Evolutionary conservation across 2,113 vertebrate genomes (phyloP), one percentile per base, ranked within the genome.

Genomic region (Centropus unirufus): DNA sequence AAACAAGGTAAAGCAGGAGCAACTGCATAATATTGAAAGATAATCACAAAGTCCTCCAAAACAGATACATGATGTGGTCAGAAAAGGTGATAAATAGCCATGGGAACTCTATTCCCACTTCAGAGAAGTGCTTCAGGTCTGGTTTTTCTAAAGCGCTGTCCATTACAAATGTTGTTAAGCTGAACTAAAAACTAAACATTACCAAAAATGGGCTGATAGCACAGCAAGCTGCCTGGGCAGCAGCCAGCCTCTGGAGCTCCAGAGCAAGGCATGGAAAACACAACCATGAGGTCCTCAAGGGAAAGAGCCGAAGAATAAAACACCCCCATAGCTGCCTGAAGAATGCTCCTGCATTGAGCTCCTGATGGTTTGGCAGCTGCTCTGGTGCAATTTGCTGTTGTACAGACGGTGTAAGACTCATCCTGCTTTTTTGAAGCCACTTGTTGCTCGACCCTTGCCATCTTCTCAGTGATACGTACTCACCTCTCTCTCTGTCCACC

Each of bases 271-370:
- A 34, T 47, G 36, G 15, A 7, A 30, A 55, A 24, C 18, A 77
- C 2, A 18, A 20, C 17, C 36, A 14, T 2, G 1, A 2, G 3
- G 20, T 11, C 36, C 36, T 29, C 0, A 3, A 57, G 14, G 30
- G 32, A 59, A 14, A 61, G 14, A 24, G 0, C 0, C 26, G n/a
- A 47, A 75, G n/a, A 21, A 11, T 13, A 54, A 54, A 70, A 51
- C 3, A 1, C 9, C 23, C n/a, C 49, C 23, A 3, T 12, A 23
- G 4, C 9, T 9, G 1, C 49, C 30, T 49, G 49, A 24, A 22
- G 29, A 22, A 52, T 42, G 36, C 36, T 74, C 30, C 54, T 44
- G 49, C 63, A n/a, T 47, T 6, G 5, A 46, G 44, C 49, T 78
- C 26, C 66, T 82, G 26, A 30, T 9, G 29, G 22, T 21, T 82